A percentile compares a stretch with the other conserved stretches of the same genome.
These are phyloP conservation scores for Ichneumon xanthorius DNA, from an alignment of 2,888 invertebrate species.

Conservation along the genomic window DNA sequence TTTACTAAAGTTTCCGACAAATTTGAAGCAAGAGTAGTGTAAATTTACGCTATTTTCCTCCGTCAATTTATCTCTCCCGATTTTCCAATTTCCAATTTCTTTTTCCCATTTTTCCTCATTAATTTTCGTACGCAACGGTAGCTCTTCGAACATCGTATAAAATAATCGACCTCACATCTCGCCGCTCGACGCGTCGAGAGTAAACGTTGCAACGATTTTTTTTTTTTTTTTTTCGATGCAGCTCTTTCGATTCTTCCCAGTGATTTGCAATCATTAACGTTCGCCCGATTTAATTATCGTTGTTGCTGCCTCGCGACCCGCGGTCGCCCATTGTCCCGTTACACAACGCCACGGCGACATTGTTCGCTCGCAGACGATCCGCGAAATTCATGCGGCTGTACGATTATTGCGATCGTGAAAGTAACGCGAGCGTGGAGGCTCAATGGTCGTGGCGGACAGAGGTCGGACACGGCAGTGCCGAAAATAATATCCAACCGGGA, in stretches of 20 bases:
- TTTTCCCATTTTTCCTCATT: too few relatives aligned
- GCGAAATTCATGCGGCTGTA: slow-evolving; percentile 34
- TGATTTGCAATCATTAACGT: slow-evolving; percentile 31
- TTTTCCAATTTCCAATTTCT: too few relatives aligned
- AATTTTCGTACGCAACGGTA: too few relatives aligned
- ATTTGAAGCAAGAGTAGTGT: too few relatives aligned
- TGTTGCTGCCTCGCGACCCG: slow-evolving; percentile 4
- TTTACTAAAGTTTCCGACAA: too few relatives aligned
- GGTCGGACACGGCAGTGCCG: neutral
- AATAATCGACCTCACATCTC: too few relatives aligned
- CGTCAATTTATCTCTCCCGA: too few relatives aligned
- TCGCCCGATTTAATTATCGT: slow-evolving; percentile 37
- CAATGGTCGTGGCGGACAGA: neutral
- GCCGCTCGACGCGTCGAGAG: too few relatives aligned
- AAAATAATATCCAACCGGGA: slow-evolving; percentile 9
- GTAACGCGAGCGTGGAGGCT: slow-evolving; percentile 5
- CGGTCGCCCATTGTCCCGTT: neutral
- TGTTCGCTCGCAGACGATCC: slow-evolving; percentile 15
- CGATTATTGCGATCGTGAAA: slow-evolving; percentile 43
- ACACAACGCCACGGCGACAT: neutral
- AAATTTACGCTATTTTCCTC: too few relatives aligned
- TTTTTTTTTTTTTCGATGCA: neutral
- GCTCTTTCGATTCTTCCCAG: neutral
- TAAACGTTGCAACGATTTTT: too few relatives aligned
- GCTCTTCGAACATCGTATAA: too few relatives aligned